phyloP scores from a whole-genome alignment of 2,888 invertebrate genomes.

The Ophion ellenae region DNA sequence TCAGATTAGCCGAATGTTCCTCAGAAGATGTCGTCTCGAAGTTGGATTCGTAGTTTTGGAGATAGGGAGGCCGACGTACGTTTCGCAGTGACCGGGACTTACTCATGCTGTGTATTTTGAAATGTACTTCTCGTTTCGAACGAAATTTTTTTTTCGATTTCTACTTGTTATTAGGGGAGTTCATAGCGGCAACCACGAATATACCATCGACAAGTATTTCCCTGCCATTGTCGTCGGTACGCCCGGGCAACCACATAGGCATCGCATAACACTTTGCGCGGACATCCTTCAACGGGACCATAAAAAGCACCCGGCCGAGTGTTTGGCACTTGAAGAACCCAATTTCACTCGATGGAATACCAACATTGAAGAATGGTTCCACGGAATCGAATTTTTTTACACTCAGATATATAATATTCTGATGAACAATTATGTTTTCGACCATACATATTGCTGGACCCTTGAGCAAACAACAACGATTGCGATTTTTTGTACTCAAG shows the following conservation, averaged over 20 bases:
- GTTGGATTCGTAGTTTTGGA: neutral
- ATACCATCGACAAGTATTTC: slow-evolving; percentile 10
- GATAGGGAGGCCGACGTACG: neutral
- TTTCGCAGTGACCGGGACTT: neutral
- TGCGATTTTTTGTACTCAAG: slow-evolving; percentile 8
- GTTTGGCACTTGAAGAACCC: slow-evolving; percentile 26
- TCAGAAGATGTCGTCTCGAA: slow-evolving; percentile 8
- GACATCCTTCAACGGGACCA: slow-evolving; percentile 11
- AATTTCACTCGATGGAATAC: slow-evolving; percentile 28
- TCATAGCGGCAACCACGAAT: slow-evolving; percentile 26
- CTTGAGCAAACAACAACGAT: slow-evolving; percentile 30
- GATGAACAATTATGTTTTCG: slow-evolving; percentile 13
- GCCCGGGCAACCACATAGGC: slow-evolving; percentile 10
- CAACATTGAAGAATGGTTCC: slow-evolving; percentile 33
- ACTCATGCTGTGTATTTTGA: neutral
- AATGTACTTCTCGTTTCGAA: neutral
- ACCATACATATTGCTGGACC: slow-evolving; percentile 3
- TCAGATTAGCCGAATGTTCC: slow-evolving; percentile 4
- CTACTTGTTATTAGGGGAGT: neutral
- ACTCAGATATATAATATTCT: neutral
- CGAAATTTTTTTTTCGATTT: neutral
- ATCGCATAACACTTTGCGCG: slow-evolving; percentile 29
- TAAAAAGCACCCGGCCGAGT: neutral
- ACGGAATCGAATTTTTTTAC: slow-evolving; percentile 28
- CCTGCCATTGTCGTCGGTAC: slow-evolving; percentile 18